phyloP scores from a whole-genome alignment of 2,888 invertebrate genomes.

The Calameuta idolon region DNA sequence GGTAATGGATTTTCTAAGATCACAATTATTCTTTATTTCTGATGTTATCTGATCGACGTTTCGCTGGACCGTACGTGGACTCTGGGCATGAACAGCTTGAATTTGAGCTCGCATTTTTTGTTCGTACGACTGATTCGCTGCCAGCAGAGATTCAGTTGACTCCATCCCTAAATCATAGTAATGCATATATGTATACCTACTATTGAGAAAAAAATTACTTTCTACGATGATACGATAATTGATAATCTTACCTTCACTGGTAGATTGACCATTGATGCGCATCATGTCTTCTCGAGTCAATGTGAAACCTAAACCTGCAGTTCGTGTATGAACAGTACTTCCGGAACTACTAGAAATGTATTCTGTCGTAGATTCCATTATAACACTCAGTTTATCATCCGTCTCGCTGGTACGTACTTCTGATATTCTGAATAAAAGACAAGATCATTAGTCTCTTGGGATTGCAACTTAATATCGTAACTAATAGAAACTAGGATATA shows the following conservation, averaged over 20 bases:
- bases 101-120: slow-evolving; percentile 61
- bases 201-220: slow-evolving; percentile 4
- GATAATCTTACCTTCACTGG: slow-evolving; percentile 29
- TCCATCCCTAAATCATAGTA: slow-evolving; percentile 36
- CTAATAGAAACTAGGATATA: background rate
- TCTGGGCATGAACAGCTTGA: slow-evolving; percentile 64
- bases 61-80: slow-evolving; percentile 64
- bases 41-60: slow-evolving; percentile 64
- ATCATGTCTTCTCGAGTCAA: slow-evolving; percentile 54
- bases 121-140: slow-evolving; percentile 50
- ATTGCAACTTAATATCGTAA: background rate
- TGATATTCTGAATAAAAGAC: slow-evolving; percentile 34
- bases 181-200: background rate
- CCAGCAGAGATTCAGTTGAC: slow-evolving; percentile 39
- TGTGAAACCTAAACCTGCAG: slow-evolving; percentile 51
- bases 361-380: slow-evolving; percentile 75
- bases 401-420: slow-evolving; percentile 37
- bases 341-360: slow-evolving; percentile 69
- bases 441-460: slow-evolving; percentile 1
- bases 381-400: slow-evolving; percentile 70
- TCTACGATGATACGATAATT: slow-evolving; percentile 6
- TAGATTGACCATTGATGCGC: slow-evolving; percentile 55
- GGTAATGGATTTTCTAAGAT: slow-evolving; percentile 58
- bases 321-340: slow-evolving; percentile 52
- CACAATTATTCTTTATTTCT: slow-evolving; percentile 63